A percentile compares a stretch with the other conserved stretches of the same genome.
phyloP scores from a whole-genome alignment of 2,888 invertebrate genomes.

The Drosophila lutescens region DNA sequence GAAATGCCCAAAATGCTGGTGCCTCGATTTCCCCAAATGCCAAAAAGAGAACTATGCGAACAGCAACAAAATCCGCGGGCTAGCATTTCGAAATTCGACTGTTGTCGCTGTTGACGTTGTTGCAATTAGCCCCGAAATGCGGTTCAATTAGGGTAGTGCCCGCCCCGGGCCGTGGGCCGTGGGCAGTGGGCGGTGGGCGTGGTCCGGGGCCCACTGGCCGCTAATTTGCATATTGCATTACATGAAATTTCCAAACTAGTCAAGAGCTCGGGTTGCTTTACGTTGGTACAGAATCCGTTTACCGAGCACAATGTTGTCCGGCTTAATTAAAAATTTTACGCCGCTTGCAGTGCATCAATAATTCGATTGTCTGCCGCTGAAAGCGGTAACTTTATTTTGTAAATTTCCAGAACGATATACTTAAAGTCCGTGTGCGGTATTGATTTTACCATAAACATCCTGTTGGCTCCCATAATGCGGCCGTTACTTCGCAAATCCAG shows the following conservation, averaged over 20 bases:
- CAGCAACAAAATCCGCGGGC: slow-evolving; percentile 13
- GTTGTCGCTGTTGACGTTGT: slow-evolving; percentile 26
- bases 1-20: slow-evolving; percentile 27
- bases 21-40: slow-evolving; percentile 9
- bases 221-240: slow-evolving; percentile 53
- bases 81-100: slow-evolving; percentile 25
- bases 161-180: too few relatives aligned
- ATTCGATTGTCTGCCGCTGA: slow-evolving; percentile 16
- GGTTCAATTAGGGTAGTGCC: slow-evolving; percentile 39
- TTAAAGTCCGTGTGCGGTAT: slow-evolving; percentile 35
- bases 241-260: slow-evolving; percentile 28
- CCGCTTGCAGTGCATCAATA: slow-evolving; percentile 25
- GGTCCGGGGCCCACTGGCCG: slow-evolving; percentile 14
- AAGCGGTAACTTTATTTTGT: slow-evolving; percentile 19
- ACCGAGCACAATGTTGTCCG: slow-evolving; percentile 14
- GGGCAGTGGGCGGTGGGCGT: slow-evolving; percentile 6
- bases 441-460: slow-evolving; percentile 57
- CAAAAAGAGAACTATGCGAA: slow-evolving; percentile 3
- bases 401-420: neutral
- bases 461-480: neutral
- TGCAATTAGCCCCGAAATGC: slow-evolving; percentile 40
- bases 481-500: slow-evolving; percentile 55
- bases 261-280: slow-evolving; percentile 4
- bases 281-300: slow-evolving; percentile 18
- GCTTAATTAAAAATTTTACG: slow-evolving; percentile 40